phyloP scores from a whole-genome alignment of 2,113 vertebrate species.

The Brachyhypopomus occidentalis region DNA sequence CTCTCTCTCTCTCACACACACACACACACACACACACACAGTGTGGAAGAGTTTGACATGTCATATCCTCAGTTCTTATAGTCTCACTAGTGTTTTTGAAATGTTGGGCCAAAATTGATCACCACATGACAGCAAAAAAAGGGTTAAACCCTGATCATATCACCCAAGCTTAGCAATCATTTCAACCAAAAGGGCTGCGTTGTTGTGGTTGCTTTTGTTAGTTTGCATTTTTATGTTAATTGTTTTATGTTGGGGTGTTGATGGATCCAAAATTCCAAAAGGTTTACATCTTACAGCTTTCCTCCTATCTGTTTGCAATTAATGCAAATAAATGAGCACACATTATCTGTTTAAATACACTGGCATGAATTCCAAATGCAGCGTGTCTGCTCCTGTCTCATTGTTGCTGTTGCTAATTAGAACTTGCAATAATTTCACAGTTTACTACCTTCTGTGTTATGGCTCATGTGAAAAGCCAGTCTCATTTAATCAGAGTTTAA shows the following conservation, averaged over 20 bases:
- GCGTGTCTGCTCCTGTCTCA: not conserved
- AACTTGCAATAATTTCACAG: slow-evolving; percentile 10
- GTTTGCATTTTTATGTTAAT: no score
- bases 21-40: not conserved
- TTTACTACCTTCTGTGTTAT: slow-evolving; percentile 43
- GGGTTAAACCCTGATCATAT: not conserved
- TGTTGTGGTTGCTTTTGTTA: no score
- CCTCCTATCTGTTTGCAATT: not conserved
- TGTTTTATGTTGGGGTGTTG: no score
- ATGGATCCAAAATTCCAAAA: no score
- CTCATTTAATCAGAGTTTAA: slow-evolving; percentile 39
- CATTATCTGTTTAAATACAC: slow-evolving; percentile 12
- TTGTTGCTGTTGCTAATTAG: slow-evolving; percentile 31
- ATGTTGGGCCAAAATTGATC: no score
- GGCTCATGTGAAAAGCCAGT: slow-evolving; percentile 22
- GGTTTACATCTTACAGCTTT: no score
- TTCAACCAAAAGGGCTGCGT: no score
- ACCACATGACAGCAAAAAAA: not conserved
- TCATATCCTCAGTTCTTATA: not conserved
- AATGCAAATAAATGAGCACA: not conserved
- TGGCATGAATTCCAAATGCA: not conserved
- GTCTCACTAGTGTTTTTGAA: not conserved
- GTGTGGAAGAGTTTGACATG: not conserved
- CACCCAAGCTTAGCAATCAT: no score
- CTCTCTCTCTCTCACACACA: not conserved